Evolutionary conservation across 1,140 invertebrate species (phyloP).

Genomic region (Bombus balteatus): DNA sequence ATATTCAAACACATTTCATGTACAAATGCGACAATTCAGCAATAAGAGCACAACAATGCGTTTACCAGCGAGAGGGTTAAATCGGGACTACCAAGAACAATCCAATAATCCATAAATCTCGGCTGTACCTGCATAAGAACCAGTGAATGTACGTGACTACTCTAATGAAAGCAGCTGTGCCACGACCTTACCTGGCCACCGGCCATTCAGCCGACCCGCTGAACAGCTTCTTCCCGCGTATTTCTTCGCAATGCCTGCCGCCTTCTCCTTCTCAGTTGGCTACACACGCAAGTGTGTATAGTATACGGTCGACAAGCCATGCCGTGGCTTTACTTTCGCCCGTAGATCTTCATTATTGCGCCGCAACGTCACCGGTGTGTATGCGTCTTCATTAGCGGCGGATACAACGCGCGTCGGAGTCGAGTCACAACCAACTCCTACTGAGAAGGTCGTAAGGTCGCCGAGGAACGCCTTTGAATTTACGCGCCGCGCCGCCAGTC

Average conservation of each 20-base stretch:
- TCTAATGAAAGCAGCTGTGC: conserved; percentile 1
- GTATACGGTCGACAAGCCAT: background rate
- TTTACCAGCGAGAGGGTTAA: background rate
- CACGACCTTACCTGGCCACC: background rate
- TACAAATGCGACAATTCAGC: no score
- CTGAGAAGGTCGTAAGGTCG: conserved; percentile 60
- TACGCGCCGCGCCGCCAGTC: conserved; percentile 22
- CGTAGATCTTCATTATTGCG: conserved; percentile 73
- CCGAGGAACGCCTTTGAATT: conserved; percentile 60
- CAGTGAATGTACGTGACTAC: background rate
- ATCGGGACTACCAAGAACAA: background rate
- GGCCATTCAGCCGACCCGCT: conserved; percentile 27
- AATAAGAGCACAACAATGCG: background rate
- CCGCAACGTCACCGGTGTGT: conserved; percentile 51
- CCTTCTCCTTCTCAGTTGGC: conserved; percentile 30
- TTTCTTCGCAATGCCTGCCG: conserved; percentile 28
- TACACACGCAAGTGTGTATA: background rate
- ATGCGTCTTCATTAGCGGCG: conserved; percentile 68
- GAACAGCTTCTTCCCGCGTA: conserved; percentile 31
- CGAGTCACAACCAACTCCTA: conserved; percentile 29
- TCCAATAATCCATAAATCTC: background rate
- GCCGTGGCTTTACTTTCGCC: conserved; percentile 60
- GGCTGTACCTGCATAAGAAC: no score
- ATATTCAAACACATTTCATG: no score
- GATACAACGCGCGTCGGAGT: conserved; percentile 28